Conservation (phyloP, 92 coral and sea anemone genomes). For the Galaxea fascicularis region DNA sequence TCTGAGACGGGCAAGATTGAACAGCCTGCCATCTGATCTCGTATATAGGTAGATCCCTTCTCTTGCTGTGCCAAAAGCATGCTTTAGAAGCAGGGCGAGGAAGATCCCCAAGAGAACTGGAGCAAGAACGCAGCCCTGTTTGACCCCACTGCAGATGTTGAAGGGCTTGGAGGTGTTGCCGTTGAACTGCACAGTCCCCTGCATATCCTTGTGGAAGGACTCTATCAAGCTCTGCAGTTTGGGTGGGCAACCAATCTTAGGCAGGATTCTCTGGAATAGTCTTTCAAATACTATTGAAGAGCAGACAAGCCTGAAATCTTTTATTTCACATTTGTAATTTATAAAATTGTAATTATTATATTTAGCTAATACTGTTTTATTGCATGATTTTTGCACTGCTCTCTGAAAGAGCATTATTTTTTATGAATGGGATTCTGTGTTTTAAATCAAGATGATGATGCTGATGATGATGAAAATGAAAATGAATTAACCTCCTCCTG, state of each 20-base stretch:
- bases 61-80: conserved; percentile 10
- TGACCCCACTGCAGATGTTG: conserved; percentile 33
- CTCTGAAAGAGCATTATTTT: no score
- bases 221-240: conserved; percentile 37
- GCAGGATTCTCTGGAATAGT: conserved; percentile 1
- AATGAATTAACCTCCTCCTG: no score
- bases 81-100: conserved; percentile 35
- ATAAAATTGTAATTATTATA: no score
- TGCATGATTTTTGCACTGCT: no score
- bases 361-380: no score
- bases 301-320: no score
- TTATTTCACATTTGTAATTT: no score
- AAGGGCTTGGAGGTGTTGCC: conserved; percentile 42
- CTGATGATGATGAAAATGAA: no score
- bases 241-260: conserved; percentile 61
- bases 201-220: conserved; percentile 57
- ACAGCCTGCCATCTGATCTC: conserved; percentile 51
- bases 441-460: no score
- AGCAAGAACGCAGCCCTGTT: conserved; percentile 58
- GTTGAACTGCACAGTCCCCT: conserved; percentile 9
- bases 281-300: no score
- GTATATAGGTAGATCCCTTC: conserved; percentile 37
- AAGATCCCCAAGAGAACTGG: conserved; percentile 54
- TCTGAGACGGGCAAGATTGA: conserved; percentile 33
- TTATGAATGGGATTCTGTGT: no score